Percentiles rank a stretch among this genome's conserved stretches.
Conservation (phyloP, 1,140 invertebrate genomes). For the Papilio helenus region DNA sequence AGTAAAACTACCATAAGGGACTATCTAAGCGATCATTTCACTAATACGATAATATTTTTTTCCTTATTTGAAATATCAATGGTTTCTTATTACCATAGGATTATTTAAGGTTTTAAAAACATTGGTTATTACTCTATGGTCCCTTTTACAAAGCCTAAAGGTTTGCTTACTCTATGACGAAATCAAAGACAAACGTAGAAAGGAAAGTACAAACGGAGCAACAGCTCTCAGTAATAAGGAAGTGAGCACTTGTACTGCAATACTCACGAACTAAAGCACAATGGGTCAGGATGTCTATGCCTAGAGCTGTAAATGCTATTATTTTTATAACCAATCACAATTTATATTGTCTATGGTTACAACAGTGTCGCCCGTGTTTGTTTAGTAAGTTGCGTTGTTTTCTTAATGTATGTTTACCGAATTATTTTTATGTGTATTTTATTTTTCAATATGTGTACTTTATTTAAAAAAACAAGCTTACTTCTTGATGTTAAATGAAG, state of each 20-base stretch:
- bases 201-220: conserved; percentile 18
- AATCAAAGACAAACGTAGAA: conserved; percentile 18
- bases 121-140: not conserved
- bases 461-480: too few species aligned
- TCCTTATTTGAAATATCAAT: not conserved
- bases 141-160: not conserved
- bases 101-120: not conserved
- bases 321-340: not conserved
- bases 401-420: too few species aligned
- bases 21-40: too few species aligned
- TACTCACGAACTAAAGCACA: not conserved
- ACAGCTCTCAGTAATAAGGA: conserved; percentile 8
- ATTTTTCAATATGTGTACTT: too few species aligned
- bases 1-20: too few species aligned
- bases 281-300: conserved; percentile 11
- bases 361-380: not conserved
- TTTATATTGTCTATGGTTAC: not conserved
- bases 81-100: not conserved
- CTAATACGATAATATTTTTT: too few species aligned
- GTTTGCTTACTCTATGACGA: not conserved
- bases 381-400: too few species aligned
- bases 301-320: not conserved
- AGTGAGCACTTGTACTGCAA: not conserved
- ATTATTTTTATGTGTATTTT: too few species aligned
- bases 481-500: too few species aligned